A percentile compares a stretch with the other conserved stretches of the same genome.
phyloP scores from a whole-genome alignment of 1,140 invertebrate species.

The Homalodisca vitripennis region DNA sequence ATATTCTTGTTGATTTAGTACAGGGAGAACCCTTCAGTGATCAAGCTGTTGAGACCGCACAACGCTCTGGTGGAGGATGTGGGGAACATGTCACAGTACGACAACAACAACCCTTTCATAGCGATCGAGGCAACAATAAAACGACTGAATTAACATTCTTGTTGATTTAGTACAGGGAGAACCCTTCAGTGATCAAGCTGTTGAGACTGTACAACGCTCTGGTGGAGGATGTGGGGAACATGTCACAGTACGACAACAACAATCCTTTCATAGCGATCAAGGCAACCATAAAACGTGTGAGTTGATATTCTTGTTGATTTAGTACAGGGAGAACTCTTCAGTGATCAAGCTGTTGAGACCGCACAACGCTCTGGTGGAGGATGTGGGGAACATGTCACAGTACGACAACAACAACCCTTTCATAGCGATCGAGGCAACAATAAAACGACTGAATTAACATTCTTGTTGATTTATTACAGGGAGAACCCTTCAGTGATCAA shows the following conservation, averaged over 20 bases:
- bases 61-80: conserved; percentile 3
- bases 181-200: neutral
- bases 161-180: neutral
- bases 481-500: neutral
- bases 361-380: neutral
- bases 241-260: neutral
- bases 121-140: too few relatives aligned
- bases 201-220: neutral
- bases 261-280: conserved; percentile 12
- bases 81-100: neutral
- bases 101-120: conserved; percentile 3
- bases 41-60: neutral
- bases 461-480: neutral
- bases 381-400: conserved; percentile 1
- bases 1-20: neutral
- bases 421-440: conserved; percentile 9
- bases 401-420: conserved; percentile 3
- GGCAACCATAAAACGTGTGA: too few relatives aligned
- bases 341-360: neutral
- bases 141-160: too few relatives aligned
- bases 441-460: too few relatives aligned
- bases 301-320: too few relatives aligned
- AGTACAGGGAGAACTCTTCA: neutral
- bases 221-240: neutral
- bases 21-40: neutral